A percentile compares a stretch with the other conserved stretches of the same genome.
Conservation (phyloP, 2,888 invertebrate species). For the Temnothorax rugatulus region DNA sequence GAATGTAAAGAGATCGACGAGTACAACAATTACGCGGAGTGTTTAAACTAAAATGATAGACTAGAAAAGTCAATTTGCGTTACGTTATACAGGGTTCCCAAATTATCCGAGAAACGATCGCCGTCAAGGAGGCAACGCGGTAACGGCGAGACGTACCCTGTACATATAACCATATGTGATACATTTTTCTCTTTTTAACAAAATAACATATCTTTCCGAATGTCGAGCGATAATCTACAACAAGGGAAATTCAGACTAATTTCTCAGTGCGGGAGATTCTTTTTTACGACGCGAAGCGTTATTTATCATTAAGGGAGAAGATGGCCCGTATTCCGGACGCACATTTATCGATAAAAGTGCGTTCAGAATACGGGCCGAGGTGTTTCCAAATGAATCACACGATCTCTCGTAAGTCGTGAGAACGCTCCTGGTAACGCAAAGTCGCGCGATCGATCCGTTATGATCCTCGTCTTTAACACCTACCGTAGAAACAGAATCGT, state of each 20-base stretch:
- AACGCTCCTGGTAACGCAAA: conserved; percentile 5
- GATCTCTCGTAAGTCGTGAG: neutral
- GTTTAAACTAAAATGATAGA: neutral
- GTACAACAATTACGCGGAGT: neutral
- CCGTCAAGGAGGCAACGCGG: neutral
- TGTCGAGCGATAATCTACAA: neutral
- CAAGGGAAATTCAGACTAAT: neutral
- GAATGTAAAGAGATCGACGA: neutral
- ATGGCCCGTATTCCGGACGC: too few relatives aligned
- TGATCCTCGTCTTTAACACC: neutral
- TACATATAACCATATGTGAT: neutral
- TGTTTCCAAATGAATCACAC: neutral
- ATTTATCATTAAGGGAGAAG: neutral
- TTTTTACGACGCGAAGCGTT: neutral
- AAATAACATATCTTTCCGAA: neutral
- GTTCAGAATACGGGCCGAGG: neutral
- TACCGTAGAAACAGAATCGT: conserved; percentile 16
- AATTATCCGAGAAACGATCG: neutral
- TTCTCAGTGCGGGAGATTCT: neutral
- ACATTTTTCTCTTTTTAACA: neutral
- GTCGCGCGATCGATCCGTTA: conserved; percentile 7
- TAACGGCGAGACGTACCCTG: neutral
- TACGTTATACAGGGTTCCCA: neutral
- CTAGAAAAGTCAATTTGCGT: conserved; percentile 10
- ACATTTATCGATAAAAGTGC: too few relatives aligned